Base-by-base conservation (phyloP, 1,140 invertebrate genomes). In the Listronotus bonariensis region DNA sequence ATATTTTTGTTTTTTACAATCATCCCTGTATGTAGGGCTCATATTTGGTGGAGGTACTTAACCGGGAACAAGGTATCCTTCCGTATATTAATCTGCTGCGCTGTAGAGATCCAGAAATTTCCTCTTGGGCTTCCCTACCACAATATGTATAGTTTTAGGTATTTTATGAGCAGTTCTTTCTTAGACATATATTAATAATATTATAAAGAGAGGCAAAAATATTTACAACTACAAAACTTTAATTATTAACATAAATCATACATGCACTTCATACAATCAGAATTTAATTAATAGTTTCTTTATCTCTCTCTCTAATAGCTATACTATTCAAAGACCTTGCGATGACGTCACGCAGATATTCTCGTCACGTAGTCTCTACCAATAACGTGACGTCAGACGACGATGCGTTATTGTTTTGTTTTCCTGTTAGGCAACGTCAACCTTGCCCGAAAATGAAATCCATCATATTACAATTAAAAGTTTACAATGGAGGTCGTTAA, bases 281-380 rank as follows among this genome's bases (percentile, higher is more conserved):
- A 18, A n/a, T 9, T 11, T 45, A 58, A 36, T 36, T 45, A 46
- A 48, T 58, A 17, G 34, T 58, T 58, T 46, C 32, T 48, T 55
- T 36, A 55, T 55, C 36, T 54, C 53, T 52, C n/a, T 55, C 17
- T 36, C 53, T n/a, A 48, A 18, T 48, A 48, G 45, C 45, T 36
- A 55, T 55, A 43, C 14, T 17, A 55, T 41, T 38, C 15, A 7
- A 38, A 60, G 59, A 52, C 59, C 53, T 55, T 55, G 61, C 31
- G n/a, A 26, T 63, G 61, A 63, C 61, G 61, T 63, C 61, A 63
- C 43, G 34, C 8, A 12, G 31, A 55, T 63, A 63, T 63, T 63
- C 61, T 56, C 51, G 51, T 63, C 61, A 63, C 61, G 52, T 55
- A 31, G 61, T 63, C 61, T 62, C 48, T 17, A 45, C 57, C 41